Conservation (phyloP, 1,140 invertebrate genomes). For the Patella vulgata region DNA sequence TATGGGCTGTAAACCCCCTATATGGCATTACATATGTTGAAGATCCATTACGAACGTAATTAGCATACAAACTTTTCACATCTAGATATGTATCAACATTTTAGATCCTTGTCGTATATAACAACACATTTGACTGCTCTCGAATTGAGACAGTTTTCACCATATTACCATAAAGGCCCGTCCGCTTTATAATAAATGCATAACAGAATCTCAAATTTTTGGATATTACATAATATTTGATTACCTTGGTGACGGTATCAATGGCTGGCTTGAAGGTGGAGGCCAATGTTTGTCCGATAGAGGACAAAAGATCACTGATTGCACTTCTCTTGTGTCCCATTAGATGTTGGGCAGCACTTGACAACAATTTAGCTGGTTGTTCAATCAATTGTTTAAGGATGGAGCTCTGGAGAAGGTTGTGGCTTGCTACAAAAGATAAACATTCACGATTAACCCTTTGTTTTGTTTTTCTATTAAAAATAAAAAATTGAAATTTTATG, state of each 20-base stretch:
- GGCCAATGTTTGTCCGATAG: constrained; percentile 3
- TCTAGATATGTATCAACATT: not conserved
- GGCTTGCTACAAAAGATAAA: not conserved
- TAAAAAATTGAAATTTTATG: not conserved
- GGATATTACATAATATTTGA: not conserved
- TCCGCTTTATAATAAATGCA: too few species aligned
- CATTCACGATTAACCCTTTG: too few species aligned
- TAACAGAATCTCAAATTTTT: too few species aligned
- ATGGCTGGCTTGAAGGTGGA: constrained; percentile 4
- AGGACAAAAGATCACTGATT: not conserved
- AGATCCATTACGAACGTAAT: constrained; percentile 2
- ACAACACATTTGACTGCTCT: too few species aligned
- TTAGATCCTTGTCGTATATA: too few species aligned
- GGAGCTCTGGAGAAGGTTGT: not conserved
- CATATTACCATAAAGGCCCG: too few species aligned
- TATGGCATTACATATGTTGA: not conserved
- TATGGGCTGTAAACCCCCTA: not conserved
- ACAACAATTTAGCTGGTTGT: constrained; percentile 5
- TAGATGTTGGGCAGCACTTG: not conserved
- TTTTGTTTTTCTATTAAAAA: not conserved
- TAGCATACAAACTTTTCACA: not conserved
- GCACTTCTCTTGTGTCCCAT: constrained; percentile 14
- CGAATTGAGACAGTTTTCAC: too few species aligned
- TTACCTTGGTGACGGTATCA: constrained; percentile 7
- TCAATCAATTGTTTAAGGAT: not conserved